Evolutionary conservation across 2,797 vertebrate genomes (phyloP), one percentile per base, ranked within the genome.

Genomic region (Gymnothorax javanicus): DNA sequence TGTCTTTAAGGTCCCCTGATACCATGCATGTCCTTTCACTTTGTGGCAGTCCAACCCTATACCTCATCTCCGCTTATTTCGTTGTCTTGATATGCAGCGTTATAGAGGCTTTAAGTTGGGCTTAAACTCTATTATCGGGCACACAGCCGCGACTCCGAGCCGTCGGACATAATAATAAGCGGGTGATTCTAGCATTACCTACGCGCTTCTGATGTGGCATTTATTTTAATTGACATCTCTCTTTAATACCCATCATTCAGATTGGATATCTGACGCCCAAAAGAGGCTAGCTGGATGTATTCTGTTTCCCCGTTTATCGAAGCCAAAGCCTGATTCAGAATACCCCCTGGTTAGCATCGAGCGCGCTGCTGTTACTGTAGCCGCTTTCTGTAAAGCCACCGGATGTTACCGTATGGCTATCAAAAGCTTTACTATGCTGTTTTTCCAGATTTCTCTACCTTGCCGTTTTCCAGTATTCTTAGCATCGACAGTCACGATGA

Each of bases 11-110:
- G 87, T 77, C 91, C 91, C 64, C 12, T 90, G 59, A 33, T 33
- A 4, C 88, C 89, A 92, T 93, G 94, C 95, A 94, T 96, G 95
- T 95, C 95, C 92, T 93, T 95, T 96, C 94, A 93, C 92, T 91
- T 90, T 92, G 17, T 23, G 20, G 91, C 88, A 52, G 64, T 57
- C 43, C 62, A 15, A 15, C 57, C 54, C 67, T n/a, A 54, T 85
- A 54, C 60, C 84, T 69, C 84, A 69, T 27, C 69, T 3, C n/a
- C n/a, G 84, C 27, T 3, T 60, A n/a, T 82, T n/a, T 27, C 71
- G 15, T 83, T 82, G 75, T 60, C 15, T 86, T 25, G 12, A 82
- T 60, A 82, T 27, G 62, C 85, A 87, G 64, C 33, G 54, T 87
- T 87, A 87, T 59, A 73, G 60, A 87, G 33, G 86, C 86, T 87